A percentile compares a stretch with the other conserved stretches of the same genome.
phyloP scores from a whole-genome alignment of 2,797 vertebrate species.

The Catamblyrhynchus diadema region DNA sequence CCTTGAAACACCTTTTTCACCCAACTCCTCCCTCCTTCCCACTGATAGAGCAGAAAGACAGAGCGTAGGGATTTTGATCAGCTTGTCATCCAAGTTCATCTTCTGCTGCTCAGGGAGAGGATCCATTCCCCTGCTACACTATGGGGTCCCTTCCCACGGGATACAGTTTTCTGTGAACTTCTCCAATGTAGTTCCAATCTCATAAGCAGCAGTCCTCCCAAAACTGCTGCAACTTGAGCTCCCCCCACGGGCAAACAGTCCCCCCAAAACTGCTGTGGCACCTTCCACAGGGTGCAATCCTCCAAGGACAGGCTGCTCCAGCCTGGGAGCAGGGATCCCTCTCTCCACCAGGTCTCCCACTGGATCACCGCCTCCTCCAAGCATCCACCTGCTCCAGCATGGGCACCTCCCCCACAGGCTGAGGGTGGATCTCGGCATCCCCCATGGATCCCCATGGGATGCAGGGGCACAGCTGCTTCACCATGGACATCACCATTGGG shows the following conservation, averaged over 20 bases:
- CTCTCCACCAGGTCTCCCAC: too few species aligned
- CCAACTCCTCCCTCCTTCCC: not conserved
- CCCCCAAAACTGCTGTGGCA: fast-evolving
- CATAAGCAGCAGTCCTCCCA: fast-evolving
- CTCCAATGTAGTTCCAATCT: not conserved
- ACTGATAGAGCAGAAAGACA: not conserved
- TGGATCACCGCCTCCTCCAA: not conserved
- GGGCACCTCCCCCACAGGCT: not conserved
- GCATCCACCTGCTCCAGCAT: not conserved
- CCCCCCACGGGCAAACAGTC: too few species aligned
- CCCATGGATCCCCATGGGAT: not conserved
- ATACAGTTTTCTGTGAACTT: not conserved
- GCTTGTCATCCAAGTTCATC: not conserved
- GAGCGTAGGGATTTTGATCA: not conserved
- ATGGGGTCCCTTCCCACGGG: not conserved
- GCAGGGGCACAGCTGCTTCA: not conserved
- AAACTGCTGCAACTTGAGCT: not conserved
- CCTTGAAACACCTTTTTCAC: not conserved
- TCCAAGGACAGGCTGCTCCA: not conserved
- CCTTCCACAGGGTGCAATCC: not conserved
- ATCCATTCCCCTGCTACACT: not conserved
- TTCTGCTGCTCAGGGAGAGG: not conserved
- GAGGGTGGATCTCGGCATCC: not conserved
- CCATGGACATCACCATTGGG: not conserved
- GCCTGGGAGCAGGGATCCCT: too few species aligned